Conservation (phyloP, 1,140 invertebrate genomes). For the Microplitis mediator region DNA sequence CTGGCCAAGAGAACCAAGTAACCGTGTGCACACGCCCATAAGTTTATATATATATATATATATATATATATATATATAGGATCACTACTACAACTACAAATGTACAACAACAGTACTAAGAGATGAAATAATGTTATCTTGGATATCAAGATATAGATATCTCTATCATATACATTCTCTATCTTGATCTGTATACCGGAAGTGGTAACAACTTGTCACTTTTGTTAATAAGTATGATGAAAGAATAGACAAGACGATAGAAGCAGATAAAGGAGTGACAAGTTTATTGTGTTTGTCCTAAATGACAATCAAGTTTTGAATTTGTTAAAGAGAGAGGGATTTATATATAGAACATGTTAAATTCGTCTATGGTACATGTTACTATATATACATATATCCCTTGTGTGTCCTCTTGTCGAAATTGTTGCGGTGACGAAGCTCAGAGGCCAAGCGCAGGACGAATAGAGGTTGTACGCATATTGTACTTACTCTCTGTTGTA, state of each 20-base stretch:
- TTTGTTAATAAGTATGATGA: too few relatives aligned
- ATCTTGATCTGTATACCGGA: not conserved
- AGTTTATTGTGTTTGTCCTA: too few relatives aligned
- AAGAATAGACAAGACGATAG: too few relatives aligned
- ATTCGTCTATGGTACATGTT: too few relatives aligned
- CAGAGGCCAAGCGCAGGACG: not conserved
- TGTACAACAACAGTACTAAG: not conserved
- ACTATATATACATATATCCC: not conserved
- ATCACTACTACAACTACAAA: not conserved
- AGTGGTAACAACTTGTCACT: not conserved
- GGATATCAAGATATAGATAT: not conserved
- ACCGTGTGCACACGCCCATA: not conserved
- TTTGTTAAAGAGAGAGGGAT: too few relatives aligned
- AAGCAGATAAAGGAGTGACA: too few relatives aligned
- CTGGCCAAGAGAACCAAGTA: not conserved
- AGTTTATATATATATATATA: not conserved
- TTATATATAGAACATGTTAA: too few relatives aligned
- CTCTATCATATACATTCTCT: too few relatives aligned
- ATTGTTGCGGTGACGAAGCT: not conserved
- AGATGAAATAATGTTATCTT: too few relatives aligned
- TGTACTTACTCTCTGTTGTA: not conserved
- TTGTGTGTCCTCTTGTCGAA: not conserved
- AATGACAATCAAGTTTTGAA: too few relatives aligned
- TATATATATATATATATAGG: not conserved
- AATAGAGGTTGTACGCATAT: too few relatives aligned